Conservation (phyloP, 2,888 invertebrate species). For the Hydropsyche betteni region DNA sequence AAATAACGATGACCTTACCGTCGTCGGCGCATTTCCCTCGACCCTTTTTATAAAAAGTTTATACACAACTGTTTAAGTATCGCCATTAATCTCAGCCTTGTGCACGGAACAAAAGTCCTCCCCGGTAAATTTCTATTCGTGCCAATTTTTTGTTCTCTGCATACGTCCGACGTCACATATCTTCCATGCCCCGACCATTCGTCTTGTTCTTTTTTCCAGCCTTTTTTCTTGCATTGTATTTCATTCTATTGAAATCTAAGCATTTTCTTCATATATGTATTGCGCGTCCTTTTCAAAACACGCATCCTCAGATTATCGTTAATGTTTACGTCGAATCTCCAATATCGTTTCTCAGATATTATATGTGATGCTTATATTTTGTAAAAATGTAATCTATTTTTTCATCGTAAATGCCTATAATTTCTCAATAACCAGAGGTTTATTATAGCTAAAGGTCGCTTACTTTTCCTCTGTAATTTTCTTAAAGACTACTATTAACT, state of each 20-base stretch:
- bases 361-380: too few species aligned
- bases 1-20: slow-evolving; percentile 15
- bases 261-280: slow-evolving; percentile 3
- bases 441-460: too few species aligned
- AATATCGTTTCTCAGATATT: too few species aligned
- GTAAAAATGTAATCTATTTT: too few species aligned
- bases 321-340: too few species aligned
- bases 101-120: slow-evolving; percentile 26
- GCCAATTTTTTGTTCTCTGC: slow-evolving; percentile 29
- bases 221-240: slow-evolving; percentile 10
- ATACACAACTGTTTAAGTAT: slow-evolving; percentile 31
- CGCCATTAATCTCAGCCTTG: slow-evolving; percentile 24
- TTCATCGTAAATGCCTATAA: too few species aligned
- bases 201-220: slow-evolving; percentile 13
- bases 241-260: background rate
- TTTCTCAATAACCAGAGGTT: too few species aligned
- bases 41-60: slow-evolving; percentile 18
- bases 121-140: slow-evolving; percentile 31
- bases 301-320: too few species aligned
- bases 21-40: slow-evolving; percentile 3
- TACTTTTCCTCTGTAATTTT: too few species aligned
- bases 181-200: slow-evolving; percentile 19
- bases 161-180: slow-evolving; percentile 29
- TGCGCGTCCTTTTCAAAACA: background rate
- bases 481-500: too few species aligned